Evolutionary conservation across 2,113 vertebrate species (phyloP).

Genomic region (Myotis lucifugus): DNA sequence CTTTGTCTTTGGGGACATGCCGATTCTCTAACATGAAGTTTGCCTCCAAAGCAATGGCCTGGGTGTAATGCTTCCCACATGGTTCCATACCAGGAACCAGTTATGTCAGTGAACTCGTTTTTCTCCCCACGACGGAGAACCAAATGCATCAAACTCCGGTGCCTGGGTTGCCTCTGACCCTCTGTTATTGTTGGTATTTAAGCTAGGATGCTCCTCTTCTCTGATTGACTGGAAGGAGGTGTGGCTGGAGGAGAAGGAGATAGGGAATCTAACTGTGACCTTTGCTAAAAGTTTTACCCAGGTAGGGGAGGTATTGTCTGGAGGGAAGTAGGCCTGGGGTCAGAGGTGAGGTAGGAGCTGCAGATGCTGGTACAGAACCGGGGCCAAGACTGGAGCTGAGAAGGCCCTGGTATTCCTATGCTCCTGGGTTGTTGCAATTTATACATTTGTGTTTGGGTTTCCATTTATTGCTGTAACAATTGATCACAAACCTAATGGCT

Average conservation of each 20-base stretch:
- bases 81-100: background rate
- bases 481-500: background rate
- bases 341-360: background rate
- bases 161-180: background rate
- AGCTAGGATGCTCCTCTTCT: background rate
- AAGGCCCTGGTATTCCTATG: too few relatives aligned
- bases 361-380: background rate
- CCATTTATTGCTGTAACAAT: background rate
- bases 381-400: background rate
- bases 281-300: background rate
- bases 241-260: background rate
- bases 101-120: background rate
- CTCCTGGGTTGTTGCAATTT: fast-evolving
- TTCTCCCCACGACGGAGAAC: background rate
- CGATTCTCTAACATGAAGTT: background rate
- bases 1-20: background rate
- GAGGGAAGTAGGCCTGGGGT: background rate
- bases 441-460: background rate
- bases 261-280: background rate
- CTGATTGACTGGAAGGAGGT: background rate
- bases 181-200: background rate
- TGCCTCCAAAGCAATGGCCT: background rate
- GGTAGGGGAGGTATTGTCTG: background rate
- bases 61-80: background rate
- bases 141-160: background rate